These are phyloP conservation scores for Cricetomys ansorgei DNA, from an alignment of 2,113 vertebrate species.

Conservation along the genomic window DNA sequence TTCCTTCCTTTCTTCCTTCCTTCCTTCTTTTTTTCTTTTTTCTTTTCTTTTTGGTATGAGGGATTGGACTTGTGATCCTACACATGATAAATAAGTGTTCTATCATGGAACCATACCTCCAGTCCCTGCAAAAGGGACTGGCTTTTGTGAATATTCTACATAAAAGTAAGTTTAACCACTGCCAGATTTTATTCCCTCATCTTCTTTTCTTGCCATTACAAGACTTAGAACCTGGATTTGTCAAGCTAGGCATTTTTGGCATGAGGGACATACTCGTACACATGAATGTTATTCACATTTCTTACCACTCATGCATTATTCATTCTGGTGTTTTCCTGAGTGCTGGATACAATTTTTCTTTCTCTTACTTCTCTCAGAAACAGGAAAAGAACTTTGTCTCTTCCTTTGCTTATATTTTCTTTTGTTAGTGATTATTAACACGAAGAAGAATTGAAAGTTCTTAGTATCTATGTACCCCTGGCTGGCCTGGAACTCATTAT, in stretches of 20 bases:
- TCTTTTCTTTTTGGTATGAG: neutral
- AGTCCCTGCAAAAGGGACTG: neutral
- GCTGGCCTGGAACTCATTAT: neutral
- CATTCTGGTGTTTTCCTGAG: neutral
- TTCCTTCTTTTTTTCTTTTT: no score
- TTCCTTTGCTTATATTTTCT: neutral
- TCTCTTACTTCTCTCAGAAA: slow-evolving; percentile 14
- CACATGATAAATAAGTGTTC: neutral
- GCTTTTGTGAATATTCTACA: neutral
- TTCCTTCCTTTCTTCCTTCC: neutral
- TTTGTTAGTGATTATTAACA: neutral
- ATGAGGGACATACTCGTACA: neutral
- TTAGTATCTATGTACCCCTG: neutral
- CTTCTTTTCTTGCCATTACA: slow-evolving; percentile 19
- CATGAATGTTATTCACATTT: neutral
- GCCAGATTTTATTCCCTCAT: neutral
- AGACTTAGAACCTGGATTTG: slow-evolving; percentile 9
- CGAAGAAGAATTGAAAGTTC: neutral
- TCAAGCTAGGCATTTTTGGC: neutral
- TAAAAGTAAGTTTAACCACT: neutral
- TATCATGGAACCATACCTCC: neutral
- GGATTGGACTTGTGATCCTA: neutral
- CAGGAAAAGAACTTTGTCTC: neutral
- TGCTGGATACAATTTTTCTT: neutral
- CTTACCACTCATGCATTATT: slow-evolving; percentile 51